These are phyloP conservation scores for Ctenochaetus hawaiiensis DNA, from an alignment of 2,797 vertebrate species.

Conservation along the genomic window DNA sequence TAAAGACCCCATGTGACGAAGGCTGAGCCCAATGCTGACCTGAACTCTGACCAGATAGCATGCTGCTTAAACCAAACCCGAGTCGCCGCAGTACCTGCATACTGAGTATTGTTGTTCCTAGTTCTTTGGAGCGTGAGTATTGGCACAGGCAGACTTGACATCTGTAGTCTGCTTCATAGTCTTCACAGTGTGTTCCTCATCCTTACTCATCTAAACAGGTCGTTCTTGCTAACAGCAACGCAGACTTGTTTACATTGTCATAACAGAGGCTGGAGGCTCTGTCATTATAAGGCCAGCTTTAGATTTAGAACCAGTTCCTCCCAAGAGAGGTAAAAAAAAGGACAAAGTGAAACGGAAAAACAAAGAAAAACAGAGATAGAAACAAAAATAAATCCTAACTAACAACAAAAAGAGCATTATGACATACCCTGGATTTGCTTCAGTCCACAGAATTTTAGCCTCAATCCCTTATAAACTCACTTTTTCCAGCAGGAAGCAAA, in stretches of 20 bases:
- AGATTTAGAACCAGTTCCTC: conserved; percentile 11
- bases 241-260: conserved; percentile 53
- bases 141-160: conserved; percentile 20
- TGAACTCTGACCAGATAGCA: conserved; percentile 72
- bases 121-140: conserved; percentile 27
- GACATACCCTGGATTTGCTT: conserved; percentile 57
- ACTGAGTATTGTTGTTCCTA: conserved; percentile 32
- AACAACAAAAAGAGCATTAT: conserved; percentile 47
- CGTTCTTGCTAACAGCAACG: conserved; percentile 26
- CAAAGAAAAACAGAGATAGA: conserved; percentile 18
- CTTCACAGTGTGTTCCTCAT: conserved; percentile 16
- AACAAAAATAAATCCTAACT: conserved; percentile 22
- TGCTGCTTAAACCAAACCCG: conserved; percentile 59
- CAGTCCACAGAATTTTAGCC: conserved; percentile 60
- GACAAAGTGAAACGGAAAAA: conserved; percentile 21
- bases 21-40: conserved; percentile 74
- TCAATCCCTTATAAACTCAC: conserved; percentile 67
- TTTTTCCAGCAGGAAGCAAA: conserved; percentile 81
- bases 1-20: conserved; percentile 82
- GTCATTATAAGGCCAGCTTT: conserved; percentile 13
- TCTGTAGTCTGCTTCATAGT: conserved; percentile 35
- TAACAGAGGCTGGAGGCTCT: conserved; percentile 27
- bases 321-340: conserved; percentile 13
- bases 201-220: conserved; percentile 44
- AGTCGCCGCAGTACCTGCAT: conserved; percentile 32